Evolutionary conservation across 2,113 vertebrate species (phyloP).

Genomic region (Dolichallabes microphthalmus): DNA sequence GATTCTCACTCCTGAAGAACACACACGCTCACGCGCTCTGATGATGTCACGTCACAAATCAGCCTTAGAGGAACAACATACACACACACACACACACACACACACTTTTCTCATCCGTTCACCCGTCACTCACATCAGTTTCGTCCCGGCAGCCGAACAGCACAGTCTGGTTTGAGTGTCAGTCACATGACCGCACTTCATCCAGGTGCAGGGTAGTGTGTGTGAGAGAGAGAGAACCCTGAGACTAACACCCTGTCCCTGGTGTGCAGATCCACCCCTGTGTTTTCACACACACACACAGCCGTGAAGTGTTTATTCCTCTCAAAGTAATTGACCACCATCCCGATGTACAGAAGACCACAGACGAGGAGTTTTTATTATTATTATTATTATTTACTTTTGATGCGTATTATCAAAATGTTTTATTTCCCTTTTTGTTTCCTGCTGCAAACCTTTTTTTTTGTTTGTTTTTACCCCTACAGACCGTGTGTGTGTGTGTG

Average conservation of each 20-base stretch:
- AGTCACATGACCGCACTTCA: too few species aligned
- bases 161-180: too few species aligned
- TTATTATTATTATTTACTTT: conserved; percentile 8
- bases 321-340: background rate
- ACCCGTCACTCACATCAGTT: background rate
- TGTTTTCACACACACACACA: background rate
- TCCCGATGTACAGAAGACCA: background rate
- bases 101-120: background rate
- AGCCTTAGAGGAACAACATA: background rate
- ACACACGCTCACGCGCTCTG: background rate
- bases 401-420: background rate
- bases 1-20: background rate
- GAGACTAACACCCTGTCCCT: too few species aligned
- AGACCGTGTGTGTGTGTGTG: background rate
- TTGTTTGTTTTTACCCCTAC: background rate
- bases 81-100: background rate
- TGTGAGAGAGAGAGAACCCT: too few species aligned
- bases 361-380: background rate
- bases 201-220: background rate
- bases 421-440: background rate
- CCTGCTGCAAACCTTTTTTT: conserved; percentile 10
- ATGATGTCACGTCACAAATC: background rate
- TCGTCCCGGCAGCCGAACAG: background rate
- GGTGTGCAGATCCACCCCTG: too few species aligned
- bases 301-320: background rate